These are phyloP conservation scores for Petrocephalus sullivani DNA, from an alignment of 2,797 vertebrate species.

Conservation along the genomic window DNA sequence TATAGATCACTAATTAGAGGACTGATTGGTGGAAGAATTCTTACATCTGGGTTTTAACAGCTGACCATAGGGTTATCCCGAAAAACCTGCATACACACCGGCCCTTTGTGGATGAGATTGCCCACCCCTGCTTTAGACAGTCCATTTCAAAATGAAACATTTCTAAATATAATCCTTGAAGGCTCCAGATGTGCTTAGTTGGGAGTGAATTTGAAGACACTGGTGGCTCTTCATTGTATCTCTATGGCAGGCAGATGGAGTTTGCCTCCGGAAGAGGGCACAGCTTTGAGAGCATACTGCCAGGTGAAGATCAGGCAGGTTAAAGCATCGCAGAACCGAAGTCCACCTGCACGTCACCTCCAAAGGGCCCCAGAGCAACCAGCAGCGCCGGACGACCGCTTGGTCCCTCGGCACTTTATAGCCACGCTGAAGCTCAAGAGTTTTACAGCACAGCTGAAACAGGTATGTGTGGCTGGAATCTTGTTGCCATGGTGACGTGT, in stretches of 20 bases:
- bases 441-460: conserved; percentile 28
- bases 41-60: too few relatives aligned
- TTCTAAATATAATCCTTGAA: not conserved
- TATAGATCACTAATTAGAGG: too few relatives aligned
- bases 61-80: too few relatives aligned
- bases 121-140: not conserved
- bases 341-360: not conserved
- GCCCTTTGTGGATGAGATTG: too few relatives aligned
- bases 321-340: conserved; percentile 6
- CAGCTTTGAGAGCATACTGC: conserved; percentile 28
- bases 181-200: not conserved
- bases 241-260: not conserved
- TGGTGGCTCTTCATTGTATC: not conserved
- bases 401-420: conserved; percentile 24
- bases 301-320: conserved; percentile 28
- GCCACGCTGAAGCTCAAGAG: conserved; percentile 21
- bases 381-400: not conserved
- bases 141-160: conserved; percentile 1
- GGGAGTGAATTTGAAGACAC: not conserved
- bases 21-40: too few relatives aligned
- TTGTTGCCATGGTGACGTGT: not conserved
- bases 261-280: conserved; percentile 31
- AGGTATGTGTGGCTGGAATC: conserved; percentile 22
- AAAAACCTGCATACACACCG: too few relatives aligned
- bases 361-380: not conserved